Base-by-base conservation (phyloP, 2,888 invertebrate genomes). In the Melangyna quadrimaculata region DNA sequence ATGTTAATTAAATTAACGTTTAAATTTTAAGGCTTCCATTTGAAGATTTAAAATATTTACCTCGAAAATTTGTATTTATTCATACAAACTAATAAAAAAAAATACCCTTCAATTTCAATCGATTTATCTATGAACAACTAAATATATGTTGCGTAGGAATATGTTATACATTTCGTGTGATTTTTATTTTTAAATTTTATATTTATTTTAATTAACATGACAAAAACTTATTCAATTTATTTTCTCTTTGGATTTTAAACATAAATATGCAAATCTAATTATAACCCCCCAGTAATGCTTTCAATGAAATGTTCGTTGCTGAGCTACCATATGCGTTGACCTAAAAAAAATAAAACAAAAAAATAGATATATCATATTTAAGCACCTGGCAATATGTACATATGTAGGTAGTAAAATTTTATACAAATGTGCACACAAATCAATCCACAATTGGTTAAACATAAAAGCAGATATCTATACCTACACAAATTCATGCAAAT, bases 261-360 rank as follows among this genome's bases (percentile, higher is more conserved):
- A 63, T 65, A 72, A 81, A 77, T 81, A 81, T 81, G 81, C 71
- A 67, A 77, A 81, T 77, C 71, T 77, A 72, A 81, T 81, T 81
- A 77, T 69, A 40, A 27, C 45, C 80, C 10, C 5, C 37, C 65
- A 43, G 65, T 32, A 57, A 24, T 61, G 40, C 43, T 61, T 43
- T 59, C 51, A 61, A 40, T 70, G 32, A 29, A 29, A 17, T 29
- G 2, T 37, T 22, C 22, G 37, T 59, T 59, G 59, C 59, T 59
- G 24, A 59, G 35, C 35, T 59, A 19, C 59, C 12, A 37, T 14
- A 35, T 17, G 14, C 32, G 12, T 7, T 65, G 65, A 22, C 45
- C 43, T 65, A 45, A 63, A 43, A 27, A 6, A 43, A 40, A 45
- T 10, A 45, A 65, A n/a, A 63, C 17, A 9, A 63, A 3, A 17